Evolutionary conservation across 2,797 vertebrate species (phyloP), one percentile per base, ranked within the genome.

Genomic region (Crossoptilon crossoptilon): DNA sequence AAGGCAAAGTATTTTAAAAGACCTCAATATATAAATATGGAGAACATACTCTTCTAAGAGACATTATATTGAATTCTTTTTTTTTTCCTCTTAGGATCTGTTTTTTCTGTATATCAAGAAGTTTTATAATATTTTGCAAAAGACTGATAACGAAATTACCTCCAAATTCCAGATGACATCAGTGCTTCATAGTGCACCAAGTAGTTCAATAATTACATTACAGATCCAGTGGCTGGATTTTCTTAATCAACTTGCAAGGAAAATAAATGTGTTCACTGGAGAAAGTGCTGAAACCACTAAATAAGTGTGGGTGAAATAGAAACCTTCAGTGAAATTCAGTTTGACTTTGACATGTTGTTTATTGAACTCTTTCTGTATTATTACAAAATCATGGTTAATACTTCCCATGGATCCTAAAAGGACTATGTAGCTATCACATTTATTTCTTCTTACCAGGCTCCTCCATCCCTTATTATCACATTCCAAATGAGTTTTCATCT

Each of bases 121-220:
- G 46, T 33, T 71, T 71, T 46, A 84, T 60, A 81, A 46, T 56
- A 75, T 62, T 78, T 90, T 78, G 71, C n/a, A 59, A 63, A 81
- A 93, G 14, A 0, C 51, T 94, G 85, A 66, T 69, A 91, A 86
- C 33, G 18, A 88, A 90, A 73, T 72, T 84, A 51, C 58, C 24
- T 91, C 70, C 39, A 88, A 93, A 89, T 91, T 44, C 77, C 69
- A 85, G 78, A 75, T 14, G 1, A 23, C 23, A 70, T 53, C 73
- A 72, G 21, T 77, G 69, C 14, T 68, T 92, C 48, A 49, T 48
- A 85, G 43, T 67, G 27, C 79, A 94, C 46, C 14, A 27, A 33
- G 60, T 49, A 90, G 24, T 81, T 84, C 67, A 53, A 70, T 69
- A 88, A 91, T 91, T 85, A 71, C 49, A 59, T 85, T 90, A 56